Conservation (phyloP, 2,113 vertebrate genomes). For the Fukomys damarensis region DNA sequence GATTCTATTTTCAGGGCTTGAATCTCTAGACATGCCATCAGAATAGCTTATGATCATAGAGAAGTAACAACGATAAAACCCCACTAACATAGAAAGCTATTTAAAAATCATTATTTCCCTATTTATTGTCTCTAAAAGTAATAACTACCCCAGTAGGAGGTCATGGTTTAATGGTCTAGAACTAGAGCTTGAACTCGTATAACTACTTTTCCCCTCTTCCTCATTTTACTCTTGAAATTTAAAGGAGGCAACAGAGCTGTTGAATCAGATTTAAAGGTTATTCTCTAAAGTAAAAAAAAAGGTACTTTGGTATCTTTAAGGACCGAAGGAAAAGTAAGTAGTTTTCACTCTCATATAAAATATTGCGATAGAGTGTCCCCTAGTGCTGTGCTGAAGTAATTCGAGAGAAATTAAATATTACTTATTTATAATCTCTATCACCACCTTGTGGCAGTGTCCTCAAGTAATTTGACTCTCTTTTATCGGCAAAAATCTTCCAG, state of each 20-base stretch:
- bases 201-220: not conserved
- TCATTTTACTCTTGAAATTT: slow-evolving; percentile 51
- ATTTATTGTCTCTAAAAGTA: slow-evolving; percentile 61
- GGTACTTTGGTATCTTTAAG: slow-evolving; percentile 17
- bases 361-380: slow-evolving; percentile 63
- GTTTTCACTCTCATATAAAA: slow-evolving; percentile 33
- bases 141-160: not conserved
- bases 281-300: slow-evolving; percentile 56
- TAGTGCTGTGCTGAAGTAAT: slow-evolving; percentile 58
- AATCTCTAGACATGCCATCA: slow-evolving; percentile 56
- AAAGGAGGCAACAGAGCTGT: not conserved
- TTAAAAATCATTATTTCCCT: slow-evolving; percentile 64
- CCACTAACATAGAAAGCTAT: slow-evolving; percentile 22
- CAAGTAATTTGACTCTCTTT: slow-evolving; percentile 45
- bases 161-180: slow-evolving; percentile 25
- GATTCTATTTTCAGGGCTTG: slow-evolving; percentile 44
- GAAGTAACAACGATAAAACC: not conserved
- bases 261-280: slow-evolving; percentile 51
- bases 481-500: slow-evolving; percentile 59
- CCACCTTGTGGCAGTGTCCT: slow-evolving; percentile 69
- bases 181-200: slow-evolving; percentile 21
- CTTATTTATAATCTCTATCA: slow-evolving; percentile 67
- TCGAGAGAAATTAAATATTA: slow-evolving; percentile 43
- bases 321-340: not conserved
- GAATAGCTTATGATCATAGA: slow-evolving; percentile 29